Base-by-base conservation (phyloP, 1,140 invertebrate genomes). In the Brachionus paranguensis region DNA sequence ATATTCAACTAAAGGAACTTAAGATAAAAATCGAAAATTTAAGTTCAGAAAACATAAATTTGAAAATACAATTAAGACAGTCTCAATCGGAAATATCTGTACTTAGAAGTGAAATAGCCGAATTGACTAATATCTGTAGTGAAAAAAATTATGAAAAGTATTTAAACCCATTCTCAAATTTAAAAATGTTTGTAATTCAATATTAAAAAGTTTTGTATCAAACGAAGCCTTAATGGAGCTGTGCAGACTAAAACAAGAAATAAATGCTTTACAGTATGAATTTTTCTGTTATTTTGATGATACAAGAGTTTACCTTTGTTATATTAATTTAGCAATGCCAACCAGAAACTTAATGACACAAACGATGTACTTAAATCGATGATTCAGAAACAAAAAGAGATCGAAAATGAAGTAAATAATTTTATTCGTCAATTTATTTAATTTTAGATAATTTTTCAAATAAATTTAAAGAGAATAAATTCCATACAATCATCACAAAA, bases 271-370 rank as follows among this genome's bases (percentile, higher is more conserved):
- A 76, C 72, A 76, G 72, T 76, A 53, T 76, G 11, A 50, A 72
- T 37, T 41, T 72, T 20, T 12, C 2, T 50, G 5, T 3, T 50
- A 29, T 76, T 24, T 50, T 37, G 12, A n/a, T 76, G 17, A 20
- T 24, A 41, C 24, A 14, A 37, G 14, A 4, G 14, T 37, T 84
- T 53, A 86, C 33, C 33, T 33, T 33, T 37, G 33, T 7, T 37
- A 0, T 33, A 33, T 33, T n/a, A n/a, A n/a, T 33, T 37, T 37
- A 92, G 91, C 85, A 91, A 92, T 86, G 91, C 92, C 11, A 92
- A 92, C 86, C 90, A 90, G 85, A 90, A 90, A 76, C 86, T 92
- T 2, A 91, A 91, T 85, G 92, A 92, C 85, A 91, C 91, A 5
- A 92, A 92, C 86, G 92, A 92, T 85, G 90, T 90, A 0, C 45